A percentile compares a stretch with the other conserved stretches of the same genome.
Evolutionary conservation across 2,888 invertebrate species (phyloP).

Genomic region (Dasysyrphus albostriatus): DNA sequence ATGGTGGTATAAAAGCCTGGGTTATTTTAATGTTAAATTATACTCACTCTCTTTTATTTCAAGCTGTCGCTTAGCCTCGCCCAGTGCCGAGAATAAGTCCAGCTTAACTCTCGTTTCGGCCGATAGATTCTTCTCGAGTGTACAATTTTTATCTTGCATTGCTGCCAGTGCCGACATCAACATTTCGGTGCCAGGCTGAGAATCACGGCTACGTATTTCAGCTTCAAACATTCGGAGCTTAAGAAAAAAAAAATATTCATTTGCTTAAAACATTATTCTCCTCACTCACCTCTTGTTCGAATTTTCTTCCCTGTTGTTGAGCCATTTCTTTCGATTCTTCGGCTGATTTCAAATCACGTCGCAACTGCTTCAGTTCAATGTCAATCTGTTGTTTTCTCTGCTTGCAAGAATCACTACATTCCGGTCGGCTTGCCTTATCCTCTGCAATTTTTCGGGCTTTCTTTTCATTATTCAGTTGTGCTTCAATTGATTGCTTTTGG

Average conservation of each 20-base stretch:
- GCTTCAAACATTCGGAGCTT: conserved; percentile 83
- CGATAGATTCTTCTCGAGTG: conserved; percentile 96
- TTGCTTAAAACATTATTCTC: not conserved
- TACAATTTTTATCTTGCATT: conserved; percentile 95
- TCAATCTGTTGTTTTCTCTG: conserved; percentile 88
- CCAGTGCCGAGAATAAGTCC: conserved; percentile 98
- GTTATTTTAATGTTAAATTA: not conserved
- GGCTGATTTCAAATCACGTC: conserved; percentile 87
- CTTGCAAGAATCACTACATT: conserved; percentile 89
- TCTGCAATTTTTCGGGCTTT: conserved; percentile 87
- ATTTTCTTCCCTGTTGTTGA: conserved; percentile 82
- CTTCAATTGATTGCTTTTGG: conserved; percentile 89
- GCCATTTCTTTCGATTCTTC: conserved; percentile 87
- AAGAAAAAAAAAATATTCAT: not conserved
- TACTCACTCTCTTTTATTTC: conserved; percentile 93
- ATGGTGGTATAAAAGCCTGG: not conserved
- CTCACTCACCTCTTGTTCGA: conserved; percentile 83
- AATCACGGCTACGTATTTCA: conserved; percentile 82
- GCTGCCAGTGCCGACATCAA: conserved; percentile 91
- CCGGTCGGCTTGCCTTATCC: conserved; percentile 85
- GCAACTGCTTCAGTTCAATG: conserved; percentile 87
- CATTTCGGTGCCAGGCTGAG: conserved; percentile 88
- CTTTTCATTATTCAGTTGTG: conserved; percentile 89
- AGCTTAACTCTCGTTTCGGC: conserved; percentile 99
- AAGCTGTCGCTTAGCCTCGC: conserved; percentile 96